Base-by-base conservation (phyloP, 2,888 invertebrate species). In the Coleophora flavipennella region DNA sequence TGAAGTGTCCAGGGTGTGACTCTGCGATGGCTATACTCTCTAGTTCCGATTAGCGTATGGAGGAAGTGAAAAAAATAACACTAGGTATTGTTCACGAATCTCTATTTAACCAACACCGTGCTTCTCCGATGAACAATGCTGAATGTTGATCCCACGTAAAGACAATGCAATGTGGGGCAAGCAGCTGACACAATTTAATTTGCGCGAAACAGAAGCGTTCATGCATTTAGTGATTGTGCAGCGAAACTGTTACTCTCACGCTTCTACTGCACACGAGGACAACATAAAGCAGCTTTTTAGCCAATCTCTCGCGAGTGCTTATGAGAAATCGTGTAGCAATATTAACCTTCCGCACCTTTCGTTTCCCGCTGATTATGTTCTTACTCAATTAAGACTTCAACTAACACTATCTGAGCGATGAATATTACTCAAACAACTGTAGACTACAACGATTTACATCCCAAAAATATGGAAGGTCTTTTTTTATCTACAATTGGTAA, bases 131-230 rank as follows among this genome's bases (percentile, higher is more conserved):
- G 67, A 74, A 78, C 77, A 80, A 79, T 78, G 67, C 69, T 67
- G 62, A 68, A 59, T 61, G 61, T 63, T 55, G 62, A 62, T 81
- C 81, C 65, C 83, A 81, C 83, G 79, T 14, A 53, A 53, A 50
- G 58, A 83, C 83, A 83, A 83, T 83, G 58, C 72, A 61, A 80
- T 76, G 80, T 83, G 74, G 81, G 74, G 71, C 78, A 79, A 71
- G 70, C 70, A 71, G 67, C 76, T 80, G 81, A 79, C 81, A 84
- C 79, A 75, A 80, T 80, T 83, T 67, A 72, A 74, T 80, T 77
- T 73, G 68, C 66, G 64, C 69, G 66, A 73, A 76, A 68, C 62
- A 67, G 58, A 51, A 58, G 51, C 48, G 50, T 53, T 53, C 1
- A 51, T 53, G 57, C 59, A 61, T 56, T 67, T 63, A 58, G 63